Percentiles rank a stretch among this genome's conserved stretches.
Conservation (phyloP, 1,140 invertebrate genomes). For the Mya arenaria region DNA sequence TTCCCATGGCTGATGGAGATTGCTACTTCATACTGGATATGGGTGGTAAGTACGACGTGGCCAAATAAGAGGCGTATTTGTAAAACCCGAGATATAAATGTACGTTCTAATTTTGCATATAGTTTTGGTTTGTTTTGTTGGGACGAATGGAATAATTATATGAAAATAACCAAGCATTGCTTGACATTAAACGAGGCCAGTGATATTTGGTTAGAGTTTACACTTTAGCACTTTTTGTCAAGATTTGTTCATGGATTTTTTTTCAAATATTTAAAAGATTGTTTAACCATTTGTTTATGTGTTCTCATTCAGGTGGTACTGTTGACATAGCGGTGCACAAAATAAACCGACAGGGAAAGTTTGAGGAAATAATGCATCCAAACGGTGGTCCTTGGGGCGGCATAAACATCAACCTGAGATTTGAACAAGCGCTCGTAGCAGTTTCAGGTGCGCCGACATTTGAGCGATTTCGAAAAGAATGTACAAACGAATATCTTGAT, state of each 20-base stretch:
- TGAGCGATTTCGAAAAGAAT: background rate
- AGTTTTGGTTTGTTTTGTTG: too few relatives aligned
- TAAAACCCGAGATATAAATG: too few relatives aligned
- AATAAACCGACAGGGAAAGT: background rate
- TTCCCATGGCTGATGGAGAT: constrained; percentile 7
- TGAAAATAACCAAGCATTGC: background rate
- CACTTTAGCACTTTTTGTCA: background rate
- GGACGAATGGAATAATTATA: too few relatives aligned
- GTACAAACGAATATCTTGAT: constrained; percentile 28
- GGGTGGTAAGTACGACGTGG: constrained; percentile 11
- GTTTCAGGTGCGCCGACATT: constrained; percentile 15
- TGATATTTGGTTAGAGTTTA: background rate
- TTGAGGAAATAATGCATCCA: constrained; percentile 36
- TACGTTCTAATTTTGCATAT: too few relatives aligned
- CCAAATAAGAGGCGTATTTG: too few relatives aligned
- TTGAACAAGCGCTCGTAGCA: constrained; percentile 2
- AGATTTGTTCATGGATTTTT: background rate
- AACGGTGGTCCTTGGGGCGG: constrained; percentile 29
- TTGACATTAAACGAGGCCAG: background rate
- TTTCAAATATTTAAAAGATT: background rate
- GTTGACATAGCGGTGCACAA: constrained; percentile 30
- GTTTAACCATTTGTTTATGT: background rate
- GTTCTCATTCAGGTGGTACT: constrained; percentile 26
- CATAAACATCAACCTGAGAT: constrained; percentile 21
- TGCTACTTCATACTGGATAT: constrained; percentile 26